phyloP scores from a whole-genome alignment of 2,797 vertebrate species.

The Peromyscus melanophrys region DNA sequence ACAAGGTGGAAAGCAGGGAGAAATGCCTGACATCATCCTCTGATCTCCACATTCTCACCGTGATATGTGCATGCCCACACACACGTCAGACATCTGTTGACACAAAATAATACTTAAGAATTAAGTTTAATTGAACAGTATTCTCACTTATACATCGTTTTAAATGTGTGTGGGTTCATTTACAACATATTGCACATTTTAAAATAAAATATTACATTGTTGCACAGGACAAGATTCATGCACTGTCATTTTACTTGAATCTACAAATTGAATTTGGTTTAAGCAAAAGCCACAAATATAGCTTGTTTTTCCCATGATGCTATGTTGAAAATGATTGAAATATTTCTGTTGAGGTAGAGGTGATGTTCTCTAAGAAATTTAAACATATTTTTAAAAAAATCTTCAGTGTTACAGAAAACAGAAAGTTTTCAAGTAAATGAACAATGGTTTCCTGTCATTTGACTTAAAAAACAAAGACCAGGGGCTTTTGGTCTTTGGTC shows the following conservation, averaged over 20 bases:
- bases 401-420: background rate
- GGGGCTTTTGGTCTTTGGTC: no score
- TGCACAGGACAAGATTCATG: background rate
- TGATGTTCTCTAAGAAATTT: background rate
- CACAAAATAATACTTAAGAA: background rate
- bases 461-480: background rate
- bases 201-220: constrained; percentile 22
- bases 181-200: background rate
- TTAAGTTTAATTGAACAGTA: background rate
- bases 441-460: background rate
- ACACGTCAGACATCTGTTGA: rapidly evolving
- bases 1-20: background rate
- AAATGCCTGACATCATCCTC: background rate
- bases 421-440: constrained; percentile 16
- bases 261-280: constrained; percentile 47
- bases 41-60: background rate
- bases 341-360: background rate
- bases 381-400: background rate
- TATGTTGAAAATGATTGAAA: background rate
- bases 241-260: background rate
- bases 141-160: background rate
- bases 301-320: constrained; percentile 24
- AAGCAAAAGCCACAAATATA: background rate
- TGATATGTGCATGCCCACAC: background rate
- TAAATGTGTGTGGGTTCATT: background rate